Conservation (phyloP, 2,888 invertebrate genomes). For the Ochlodes sylvanus region DNA sequence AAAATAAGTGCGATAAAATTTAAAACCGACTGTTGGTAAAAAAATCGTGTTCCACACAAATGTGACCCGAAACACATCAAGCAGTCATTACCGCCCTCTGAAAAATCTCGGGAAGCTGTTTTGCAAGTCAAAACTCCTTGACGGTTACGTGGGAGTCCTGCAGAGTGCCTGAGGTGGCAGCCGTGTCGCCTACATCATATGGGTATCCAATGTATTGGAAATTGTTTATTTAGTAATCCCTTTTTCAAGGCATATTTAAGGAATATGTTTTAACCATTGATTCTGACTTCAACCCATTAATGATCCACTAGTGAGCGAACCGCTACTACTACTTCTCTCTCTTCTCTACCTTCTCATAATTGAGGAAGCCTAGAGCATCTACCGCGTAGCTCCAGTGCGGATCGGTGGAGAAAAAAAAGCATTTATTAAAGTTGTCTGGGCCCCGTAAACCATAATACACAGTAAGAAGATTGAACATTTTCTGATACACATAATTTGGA, state of each 20-base stretch:
- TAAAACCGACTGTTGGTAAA: not conserved
- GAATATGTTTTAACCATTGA: no score
- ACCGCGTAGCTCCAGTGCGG: no score
- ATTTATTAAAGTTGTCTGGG: no score
- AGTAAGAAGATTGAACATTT: no score
- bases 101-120: constrained; percentile 79
- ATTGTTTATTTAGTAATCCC: not conserved
- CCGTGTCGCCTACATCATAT: constrained; percentile 42
- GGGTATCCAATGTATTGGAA: constrained; percentile 28
- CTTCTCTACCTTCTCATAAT: no score
- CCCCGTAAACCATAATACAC: no score
- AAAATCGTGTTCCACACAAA: constrained; percentile 53
- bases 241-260: not conserved
- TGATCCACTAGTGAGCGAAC: no score
- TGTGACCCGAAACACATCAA: constrained; percentile 67
- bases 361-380: no score
- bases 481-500: no score
- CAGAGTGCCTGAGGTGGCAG: constrained; percentile 48
- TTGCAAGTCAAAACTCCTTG: constrained; percentile 82
- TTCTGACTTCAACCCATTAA: no score
- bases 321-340: no score
- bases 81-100: constrained; percentile 82
- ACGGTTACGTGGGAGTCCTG: constrained; percentile 47
- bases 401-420: no score
- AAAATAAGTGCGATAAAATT: not conserved